Evolutionary conservation across 1,140 invertebrate species (phyloP).

Genomic region (Nasonia vitripennis): DNA sequence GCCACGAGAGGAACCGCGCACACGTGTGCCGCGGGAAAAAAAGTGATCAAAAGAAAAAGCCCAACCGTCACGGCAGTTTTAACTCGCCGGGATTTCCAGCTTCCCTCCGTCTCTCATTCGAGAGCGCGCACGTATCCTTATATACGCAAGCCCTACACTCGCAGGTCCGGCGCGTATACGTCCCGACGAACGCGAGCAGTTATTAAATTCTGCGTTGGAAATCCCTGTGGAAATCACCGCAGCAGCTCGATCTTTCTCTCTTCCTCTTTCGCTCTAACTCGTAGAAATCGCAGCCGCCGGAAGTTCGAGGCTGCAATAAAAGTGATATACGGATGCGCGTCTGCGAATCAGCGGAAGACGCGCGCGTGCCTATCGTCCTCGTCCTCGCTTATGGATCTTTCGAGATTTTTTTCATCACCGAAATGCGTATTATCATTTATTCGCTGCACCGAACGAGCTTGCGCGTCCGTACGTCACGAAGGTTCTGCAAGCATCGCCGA

Average conservation of each 20-base stretch:
- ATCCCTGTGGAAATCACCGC: constrained; percentile 44
- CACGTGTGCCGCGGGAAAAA: neutral
- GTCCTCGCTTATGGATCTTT: no score
- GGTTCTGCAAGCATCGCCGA: constrained; percentile 52
- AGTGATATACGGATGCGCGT: constrained; percentile 67
- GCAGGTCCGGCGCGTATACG: neutral
- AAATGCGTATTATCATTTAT: no score
- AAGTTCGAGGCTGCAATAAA: constrained; percentile 64
- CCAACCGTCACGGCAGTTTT: no score
- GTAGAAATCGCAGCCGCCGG: constrained; percentile 32
- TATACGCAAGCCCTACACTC: neutral
- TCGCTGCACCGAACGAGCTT: no score
- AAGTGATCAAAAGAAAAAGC: neutral
- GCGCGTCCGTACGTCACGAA: no score
- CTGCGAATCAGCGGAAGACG: constrained; percentile 51
- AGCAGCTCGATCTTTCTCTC: constrained; percentile 20
- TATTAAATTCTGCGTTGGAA: constrained; percentile 46
- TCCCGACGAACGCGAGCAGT: neutral
- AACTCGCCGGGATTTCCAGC: no score
- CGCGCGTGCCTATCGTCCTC: no score
- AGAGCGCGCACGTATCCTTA: neutral
- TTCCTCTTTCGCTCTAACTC: neutral
- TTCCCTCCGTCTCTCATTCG: no score
- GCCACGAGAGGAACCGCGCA: no score
- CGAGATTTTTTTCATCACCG: no score